Conservation (phyloP, 2,888 invertebrate genomes). For the Zaprionus bogoriensis region DNA sequence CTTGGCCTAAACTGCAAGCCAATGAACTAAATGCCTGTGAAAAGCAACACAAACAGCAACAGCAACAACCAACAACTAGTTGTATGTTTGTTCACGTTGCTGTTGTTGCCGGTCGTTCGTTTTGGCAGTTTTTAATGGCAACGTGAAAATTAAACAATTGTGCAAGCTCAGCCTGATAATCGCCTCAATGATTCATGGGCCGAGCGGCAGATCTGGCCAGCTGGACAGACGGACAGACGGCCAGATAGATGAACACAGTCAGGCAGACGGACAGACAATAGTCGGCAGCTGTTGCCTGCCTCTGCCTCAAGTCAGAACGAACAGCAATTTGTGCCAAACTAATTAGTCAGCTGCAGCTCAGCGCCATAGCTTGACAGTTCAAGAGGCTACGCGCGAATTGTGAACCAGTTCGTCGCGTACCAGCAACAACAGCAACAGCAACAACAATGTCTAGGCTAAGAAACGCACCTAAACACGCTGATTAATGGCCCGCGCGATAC, state of each 20-base stretch:
- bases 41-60: slow-evolving; percentile 54
- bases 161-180: slow-evolving; percentile 71
- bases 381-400: slow-evolving; percentile 28
- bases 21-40: slow-evolving; percentile 80
- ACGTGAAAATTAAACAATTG: slow-evolving; percentile 79
- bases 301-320: slow-evolving; percentile 15
- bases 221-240: no score
- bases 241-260: no score
- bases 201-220: slow-evolving; percentile 47
- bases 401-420: slow-evolving; percentile 49
- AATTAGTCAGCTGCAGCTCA: slow-evolving; percentile 45
- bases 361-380: no score
- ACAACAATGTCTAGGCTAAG: slow-evolving; percentile 40
- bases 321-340: slow-evolving; percentile 51
- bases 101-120: slow-evolving; percentile 42
- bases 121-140: slow-evolving; percentile 67
- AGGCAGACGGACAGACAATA: no score
- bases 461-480: slow-evolving; percentile 45
- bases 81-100: slow-evolving; percentile 56
- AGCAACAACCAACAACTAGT: slow-evolving; percentile 16
- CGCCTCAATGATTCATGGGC: slow-evolving; percentile 68
- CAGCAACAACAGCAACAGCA: no score
- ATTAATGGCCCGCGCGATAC: slow-evolving; percentile 42
- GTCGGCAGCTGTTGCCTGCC: slow-evolving; percentile 37
- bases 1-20: slow-evolving; percentile 81